Base-by-base conservation (phyloP, 2,113 vertebrate genomes). In the Rhipidura dahli region DNA sequence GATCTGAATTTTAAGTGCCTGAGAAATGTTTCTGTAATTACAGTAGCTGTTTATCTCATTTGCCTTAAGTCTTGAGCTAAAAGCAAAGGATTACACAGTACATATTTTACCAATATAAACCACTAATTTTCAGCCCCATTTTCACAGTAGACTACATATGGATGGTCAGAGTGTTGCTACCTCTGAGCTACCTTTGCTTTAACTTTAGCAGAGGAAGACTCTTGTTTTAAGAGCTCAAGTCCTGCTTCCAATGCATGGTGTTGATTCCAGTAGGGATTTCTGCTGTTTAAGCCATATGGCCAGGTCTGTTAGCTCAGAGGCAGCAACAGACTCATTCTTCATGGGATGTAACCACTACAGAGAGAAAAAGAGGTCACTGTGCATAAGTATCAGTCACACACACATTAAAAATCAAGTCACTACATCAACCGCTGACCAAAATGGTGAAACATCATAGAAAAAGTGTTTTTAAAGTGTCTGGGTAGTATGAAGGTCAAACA, bases 1-100 rank as follows among this genome's bases (percentile, higher is more conserved):
- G 27, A 94, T 40, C 70, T 92, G 94, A 91, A 93, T 95, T 92
- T 90, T 81, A 95, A 91, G n/a, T 49, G 63, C 26, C 70, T 60
- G 54, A 49, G 68, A 85, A n/a, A 2, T 90, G 88, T 63, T 91
- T 63, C 79, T 72, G 63, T 83, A 83, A 86, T 95, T 97, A 85
- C 54, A 69, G 75, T 73, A 80, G 71, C 69, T 90, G 64, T 91
- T 93, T 72, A 87, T 89, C 75, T 91, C 86, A 79, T 89, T 70
- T 92, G 50, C 90, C 61, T 94, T 44, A 89, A 81, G 53, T 69
- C 53, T 84, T 82, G 51, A 91, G 81, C 87, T 93, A 66, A 91
- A 94, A 93, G 79, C 68, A 66, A 87, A 91, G 54, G 13, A 81
- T 89, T 75, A 84, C 39, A 26, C 11, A 20, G n/a, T 30, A 50